phyloP scores from a whole-genome alignment of 2,113 vertebrate species.

The Suncus etruscus region DNA sequence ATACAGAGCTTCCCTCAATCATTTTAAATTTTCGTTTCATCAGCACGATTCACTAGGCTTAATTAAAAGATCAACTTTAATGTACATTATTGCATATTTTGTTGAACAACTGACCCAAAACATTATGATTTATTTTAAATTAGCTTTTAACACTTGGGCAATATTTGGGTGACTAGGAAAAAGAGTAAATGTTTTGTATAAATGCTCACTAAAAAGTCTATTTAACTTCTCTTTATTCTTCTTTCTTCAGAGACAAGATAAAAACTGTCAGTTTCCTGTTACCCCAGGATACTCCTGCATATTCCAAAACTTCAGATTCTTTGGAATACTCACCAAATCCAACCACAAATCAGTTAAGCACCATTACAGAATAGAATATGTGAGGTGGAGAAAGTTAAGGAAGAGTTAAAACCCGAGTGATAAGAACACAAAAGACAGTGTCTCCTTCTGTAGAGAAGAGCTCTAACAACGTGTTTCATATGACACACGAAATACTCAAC shows the following conservation, averaged over 20 bases:
- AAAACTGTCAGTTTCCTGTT: constrained; percentile 96
- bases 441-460: constrained; percentile 75
- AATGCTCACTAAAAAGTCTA: constrained; percentile 31
- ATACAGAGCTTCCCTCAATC: background rate
- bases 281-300: constrained; percentile 87
- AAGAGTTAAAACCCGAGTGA: constrained; percentile 62
- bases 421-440: constrained; percentile 36
- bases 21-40: constrained; percentile 29
- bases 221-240: constrained; percentile 64
- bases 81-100: background rate
- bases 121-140: background rate
- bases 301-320: constrained; percentile 88
- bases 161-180: background rate
- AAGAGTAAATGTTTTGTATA: background rate
- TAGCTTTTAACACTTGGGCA: background rate
- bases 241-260: constrained; percentile 90
- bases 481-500: constrained; percentile 58
- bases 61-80: constrained; percentile 38
- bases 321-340: constrained; percentile 85
- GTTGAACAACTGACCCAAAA: constrained; percentile 14
- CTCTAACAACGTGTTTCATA: constrained; percentile 73
- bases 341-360: constrained; percentile 84
- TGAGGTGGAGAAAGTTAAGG: constrained; percentile 83
- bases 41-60: background rate
- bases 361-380: constrained; percentile 89